Conservation (phyloP, 1,140 invertebrate genomes). For the Drosophila kanapiae region DNA sequence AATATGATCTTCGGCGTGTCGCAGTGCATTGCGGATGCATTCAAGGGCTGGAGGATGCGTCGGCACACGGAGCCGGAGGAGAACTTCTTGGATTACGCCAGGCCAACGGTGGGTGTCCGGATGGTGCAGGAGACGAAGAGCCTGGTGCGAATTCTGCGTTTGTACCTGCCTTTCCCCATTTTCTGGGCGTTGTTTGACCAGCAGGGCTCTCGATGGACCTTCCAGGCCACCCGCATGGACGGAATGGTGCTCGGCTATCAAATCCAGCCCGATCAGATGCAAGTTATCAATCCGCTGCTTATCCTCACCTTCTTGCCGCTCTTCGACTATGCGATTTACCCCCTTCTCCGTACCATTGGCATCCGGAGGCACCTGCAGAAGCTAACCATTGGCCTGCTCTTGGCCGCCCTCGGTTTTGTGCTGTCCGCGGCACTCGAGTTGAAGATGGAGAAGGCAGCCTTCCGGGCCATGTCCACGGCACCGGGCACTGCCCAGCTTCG, state of each 20-base stretch:
- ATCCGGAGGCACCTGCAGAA: slow-evolving; percentile 89
- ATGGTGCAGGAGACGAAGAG: slow-evolving; percentile 90
- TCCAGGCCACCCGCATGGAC: slow-evolving; percentile 96
- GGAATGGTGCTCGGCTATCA: slow-evolving; percentile 89
- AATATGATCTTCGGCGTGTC: slow-evolving; percentile 93
- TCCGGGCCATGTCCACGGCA: slow-evolving; percentile 86
- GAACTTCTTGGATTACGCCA: slow-evolving; percentile 94
- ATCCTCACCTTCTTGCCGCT: slow-evolving; percentile 95
- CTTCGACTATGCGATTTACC: slow-evolving; percentile 92
- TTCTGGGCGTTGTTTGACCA: slow-evolving; percentile 95
- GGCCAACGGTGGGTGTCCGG: slow-evolving; percentile 88
- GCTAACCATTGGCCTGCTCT: slow-evolving; percentile 92
- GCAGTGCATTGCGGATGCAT: slow-evolving; percentile 89
- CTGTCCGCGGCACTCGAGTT: slow-evolving; percentile 94
- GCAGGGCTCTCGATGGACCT: slow-evolving; percentile 97
- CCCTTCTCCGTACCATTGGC: slow-evolving; percentile 86
- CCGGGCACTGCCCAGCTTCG: slow-evolving; percentile 88
- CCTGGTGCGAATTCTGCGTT: slow-evolving; percentile 88
- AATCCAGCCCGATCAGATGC: slow-evolving; percentile 96
- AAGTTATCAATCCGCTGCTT: slow-evolving; percentile 94
- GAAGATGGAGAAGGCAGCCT: slow-evolving; percentile 90
- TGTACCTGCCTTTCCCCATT: slow-evolving; percentile 92
- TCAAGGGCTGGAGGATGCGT: slow-evolving; percentile 86
- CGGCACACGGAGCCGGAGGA: slow-evolving; percentile 85
- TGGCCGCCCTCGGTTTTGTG: slow-evolving; percentile 93